Evolutionary conservation across 2,797 vertebrate genomes (phyloP), one percentile per base, ranked within the genome.

Genomic region (Chloroceryle amazona): DNA sequence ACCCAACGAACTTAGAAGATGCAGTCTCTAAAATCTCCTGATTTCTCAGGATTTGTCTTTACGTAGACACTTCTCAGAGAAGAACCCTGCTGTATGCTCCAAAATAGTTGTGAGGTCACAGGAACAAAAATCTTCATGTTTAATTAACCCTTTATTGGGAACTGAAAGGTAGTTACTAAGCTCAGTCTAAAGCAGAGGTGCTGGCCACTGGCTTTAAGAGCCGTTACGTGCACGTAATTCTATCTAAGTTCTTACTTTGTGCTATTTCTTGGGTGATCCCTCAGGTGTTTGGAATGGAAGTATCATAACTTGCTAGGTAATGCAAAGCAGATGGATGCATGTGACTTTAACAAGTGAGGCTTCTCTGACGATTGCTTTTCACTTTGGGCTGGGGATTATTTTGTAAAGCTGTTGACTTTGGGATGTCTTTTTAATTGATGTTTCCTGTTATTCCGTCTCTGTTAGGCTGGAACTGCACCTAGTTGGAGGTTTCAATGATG

Each of bases 401-500:
- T 90, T 92, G 81, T 91, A 81, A 91, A 94, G 62, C 62, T 81
- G 0, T 93, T 93, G 37, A 80, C 42, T 67, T 47, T 29, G 51
- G 33, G 62, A 52, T 31, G 73, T 87, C 35, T 28, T 87, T 60
- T 89, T 94, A 96, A 95, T 58, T 72, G 55, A 95, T 93, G 94
- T 96, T 97, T 96, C 96, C 96, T 91, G 61, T 63, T 89, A 84
- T 66, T 91, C 74, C 86, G 10, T 98, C 91, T 97, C 92, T 96
- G 86, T 94, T 97, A 99, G 99, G 98, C 98, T 99, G 96, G 99
- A 99, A 97, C 98, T 99, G 61, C 99, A 99, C 98, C 98, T 99
- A 21, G 98, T 99, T 21, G 99, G 99, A 76, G 99, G 99, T 94
- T 99, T 99, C 98, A 98, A 98, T 82, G 99, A 99, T 22, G 99